Conservation (phyloP, 2,888 invertebrate genomes). For the Sphaeridia pumilis region DNA sequence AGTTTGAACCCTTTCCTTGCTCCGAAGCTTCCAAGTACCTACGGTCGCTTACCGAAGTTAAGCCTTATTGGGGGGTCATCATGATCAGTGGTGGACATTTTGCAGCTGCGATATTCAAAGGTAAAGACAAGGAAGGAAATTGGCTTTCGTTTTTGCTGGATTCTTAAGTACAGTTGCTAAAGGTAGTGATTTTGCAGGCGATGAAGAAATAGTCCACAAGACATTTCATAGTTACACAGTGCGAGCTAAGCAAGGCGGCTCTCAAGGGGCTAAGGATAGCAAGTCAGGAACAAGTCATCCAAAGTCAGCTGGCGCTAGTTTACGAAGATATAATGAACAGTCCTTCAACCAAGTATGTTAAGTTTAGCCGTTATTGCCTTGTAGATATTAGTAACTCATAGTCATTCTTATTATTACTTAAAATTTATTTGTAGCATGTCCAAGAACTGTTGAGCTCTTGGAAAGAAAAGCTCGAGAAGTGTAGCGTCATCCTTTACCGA, state of each 20-base stretch:
- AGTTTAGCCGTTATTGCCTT: neutral
- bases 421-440: constrained; percentile 57
- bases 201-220: constrained; percentile 53
- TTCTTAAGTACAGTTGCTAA: neutral
- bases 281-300: constrained; percentile 51
- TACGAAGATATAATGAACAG: constrained; percentile 67
- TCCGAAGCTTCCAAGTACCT: constrained; percentile 30
- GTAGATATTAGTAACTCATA: constrained; percentile 1
- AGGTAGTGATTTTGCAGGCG: constrained; percentile 39
- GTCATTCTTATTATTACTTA: constrained; percentile 8
- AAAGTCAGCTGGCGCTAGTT: constrained; percentile 66
- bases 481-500: constrained; percentile 61
- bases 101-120: constrained; percentile 58
- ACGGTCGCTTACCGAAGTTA: neutral
- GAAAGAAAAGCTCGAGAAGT: constrained; percentile 52
- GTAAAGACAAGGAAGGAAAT: constrained; percentile 35
- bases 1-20: neutral
- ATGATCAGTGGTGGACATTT: constrained; percentile 79
- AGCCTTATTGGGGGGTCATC: constrained; percentile 55
- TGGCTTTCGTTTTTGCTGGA: neutral
- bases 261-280: constrained; percentile 56
- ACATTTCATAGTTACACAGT: constrained; percentile 77
- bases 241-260: constrained; percentile 67
- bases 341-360: constrained; percentile 54
- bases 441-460: constrained; percentile 58